Percentiles rank a stretch among this genome's conserved stretches.
These are phyloP conservation scores for Acromyrmex charruanus DNA, from an alignment of 1,140 invertebrate species.

Conservation along the genomic window DNA sequence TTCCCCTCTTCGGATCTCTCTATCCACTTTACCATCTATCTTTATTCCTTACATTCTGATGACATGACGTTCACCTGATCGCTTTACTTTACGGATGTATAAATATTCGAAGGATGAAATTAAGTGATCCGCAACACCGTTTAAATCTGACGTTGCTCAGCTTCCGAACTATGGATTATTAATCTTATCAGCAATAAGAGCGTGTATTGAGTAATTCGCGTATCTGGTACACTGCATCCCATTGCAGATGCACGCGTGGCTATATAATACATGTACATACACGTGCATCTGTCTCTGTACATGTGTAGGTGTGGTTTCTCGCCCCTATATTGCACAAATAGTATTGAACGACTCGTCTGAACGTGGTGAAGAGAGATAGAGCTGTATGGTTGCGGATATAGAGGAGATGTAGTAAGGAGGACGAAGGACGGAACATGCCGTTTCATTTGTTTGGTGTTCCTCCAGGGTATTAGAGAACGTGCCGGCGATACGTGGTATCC, in stretches of 20 bases:
- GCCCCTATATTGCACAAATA: slow-evolving; percentile 76
- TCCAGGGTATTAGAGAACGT: slow-evolving; percentile 83
- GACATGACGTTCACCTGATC: neutral
- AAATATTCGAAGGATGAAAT: slow-evolving; percentile 62
- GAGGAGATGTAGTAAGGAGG: slow-evolving; percentile 19
- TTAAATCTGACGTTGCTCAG: slow-evolving; percentile 26
- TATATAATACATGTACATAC: neutral
- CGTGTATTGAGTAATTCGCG: neutral
- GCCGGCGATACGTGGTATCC: slow-evolving; percentile 82
- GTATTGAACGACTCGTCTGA: slow-evolving; percentile 74
- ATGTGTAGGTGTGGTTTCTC: slow-evolving; percentile 75
- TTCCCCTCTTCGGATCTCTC: neutral
- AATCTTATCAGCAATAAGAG: slow-evolving; percentile 1
- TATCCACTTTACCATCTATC: slow-evolving; percentile 19
- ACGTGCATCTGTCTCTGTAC: slow-evolving; percentile 7
- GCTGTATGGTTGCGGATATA: slow-evolving; percentile 6
- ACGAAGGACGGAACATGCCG: slow-evolving; percentile 29
- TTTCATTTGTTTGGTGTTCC: slow-evolving; percentile 83
- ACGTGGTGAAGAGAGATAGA: slow-evolving; percentile 45
- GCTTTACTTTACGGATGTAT: neutral
- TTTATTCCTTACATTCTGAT: slow-evolving; percentile 2
- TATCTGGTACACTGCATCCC: neutral
- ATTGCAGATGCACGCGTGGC: neutral
- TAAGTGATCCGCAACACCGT: slow-evolving; percentile 34
- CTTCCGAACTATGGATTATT: slow-evolving; percentile 5